Percentiles rank a stretch among this genome's conserved stretches.
These are phyloP conservation scores for Torymus texanus DNA, from an alignment of 2,888 invertebrate species.

Conservation along the genomic window DNA sequence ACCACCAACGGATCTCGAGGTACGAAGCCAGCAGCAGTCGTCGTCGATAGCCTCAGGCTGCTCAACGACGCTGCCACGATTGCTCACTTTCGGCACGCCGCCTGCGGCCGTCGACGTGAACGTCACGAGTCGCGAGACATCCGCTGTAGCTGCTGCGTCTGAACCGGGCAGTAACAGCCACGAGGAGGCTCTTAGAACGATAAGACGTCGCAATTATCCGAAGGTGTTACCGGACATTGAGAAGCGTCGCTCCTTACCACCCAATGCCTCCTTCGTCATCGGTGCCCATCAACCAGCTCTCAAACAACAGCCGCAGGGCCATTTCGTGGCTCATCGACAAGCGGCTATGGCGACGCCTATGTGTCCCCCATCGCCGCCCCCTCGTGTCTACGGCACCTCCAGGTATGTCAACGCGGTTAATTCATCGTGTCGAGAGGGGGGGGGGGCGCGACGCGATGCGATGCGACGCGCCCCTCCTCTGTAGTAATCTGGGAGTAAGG, in stretches of 20 bases:
- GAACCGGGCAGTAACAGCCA: slow-evolving; percentile 78
- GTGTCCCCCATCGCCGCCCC: slow-evolving; percentile 81
- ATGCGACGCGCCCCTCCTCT: no score
- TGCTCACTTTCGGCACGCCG: slow-evolving; percentile 68
- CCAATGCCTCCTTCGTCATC: slow-evolving; percentile 60
- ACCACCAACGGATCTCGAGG: not conserved
- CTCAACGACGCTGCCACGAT: slow-evolving; percentile 63
- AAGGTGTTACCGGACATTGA: slow-evolving; percentile 89
- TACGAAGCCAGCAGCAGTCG: not conserved
- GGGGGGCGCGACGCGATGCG: no score
- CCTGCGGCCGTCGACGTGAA: slow-evolving; percentile 79
- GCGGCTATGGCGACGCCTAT: slow-evolving; percentile 39
- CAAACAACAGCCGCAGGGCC: slow-evolving; percentile 24
- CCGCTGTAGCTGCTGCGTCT: not conserved
- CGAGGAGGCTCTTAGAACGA: slow-evolving; percentile 84
- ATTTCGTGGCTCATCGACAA: slow-evolving; percentile 39
- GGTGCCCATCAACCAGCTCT: not conserved
- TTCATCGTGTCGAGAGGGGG: not conserved
- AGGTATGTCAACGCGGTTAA: slow-evolving; percentile 52
- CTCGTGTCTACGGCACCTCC: slow-evolving; percentile 78
- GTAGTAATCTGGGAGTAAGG: no score
- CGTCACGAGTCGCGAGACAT: slow-evolving; percentile 81
- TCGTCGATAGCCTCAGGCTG: slow-evolving; percentile 60
- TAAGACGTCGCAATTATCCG: slow-evolving; percentile 87
- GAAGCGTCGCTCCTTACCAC: slow-evolving; percentile 71